Evolutionary conservation across 1,140 invertebrate species (phyloP).

Genomic region (Ceratina calcarata): DNA sequence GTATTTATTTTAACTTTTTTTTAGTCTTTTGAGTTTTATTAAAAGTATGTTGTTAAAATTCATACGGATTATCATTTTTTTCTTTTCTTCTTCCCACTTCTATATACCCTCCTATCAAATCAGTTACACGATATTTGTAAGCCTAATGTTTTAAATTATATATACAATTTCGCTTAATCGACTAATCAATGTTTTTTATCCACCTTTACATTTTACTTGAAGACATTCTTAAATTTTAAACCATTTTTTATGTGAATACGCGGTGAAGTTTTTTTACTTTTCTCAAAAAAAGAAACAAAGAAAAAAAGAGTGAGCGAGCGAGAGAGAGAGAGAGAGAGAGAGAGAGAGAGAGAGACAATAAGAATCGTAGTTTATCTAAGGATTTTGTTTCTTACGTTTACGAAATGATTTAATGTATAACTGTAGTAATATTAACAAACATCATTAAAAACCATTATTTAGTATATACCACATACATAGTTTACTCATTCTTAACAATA

Average conservation of each 20-base stretch:
- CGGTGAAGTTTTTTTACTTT: no score
- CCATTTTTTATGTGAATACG: conserved; percentile 14
- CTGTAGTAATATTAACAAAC: conserved; percentile 13
- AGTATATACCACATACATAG: background rate
- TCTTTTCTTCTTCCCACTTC: conserved; percentile 1
- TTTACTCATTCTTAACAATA: conserved; percentile 8
- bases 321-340: background rate
- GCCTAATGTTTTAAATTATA: conserved; percentile 15
- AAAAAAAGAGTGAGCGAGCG: background rate
- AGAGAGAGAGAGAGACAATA: conserved; percentile 38
- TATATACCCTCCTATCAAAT: background rate
- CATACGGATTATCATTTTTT: conserved; percentile 5
- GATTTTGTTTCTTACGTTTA: conserved; percentile 24
- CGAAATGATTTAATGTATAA: conserved; percentile 16
- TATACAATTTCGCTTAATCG: conserved; percentile 14
- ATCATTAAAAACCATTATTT: conserved; percentile 1
- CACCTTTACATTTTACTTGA: conserved; percentile 33
- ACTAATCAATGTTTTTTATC: conserved; percentile 36
- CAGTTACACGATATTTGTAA: background rate
- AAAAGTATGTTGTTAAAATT: background rate
- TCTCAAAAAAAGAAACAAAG: no score
- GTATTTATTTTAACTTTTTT: conserved; percentile 21
- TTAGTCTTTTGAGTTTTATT: conserved; percentile 21
- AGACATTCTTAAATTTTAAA: background rate
- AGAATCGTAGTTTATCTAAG: conserved; percentile 27